Evolutionary conservation across 2,888 invertebrate genomes (phyloP), one percentile per base, ranked within the genome.

Genomic region (Brachyptera putata): DNA sequence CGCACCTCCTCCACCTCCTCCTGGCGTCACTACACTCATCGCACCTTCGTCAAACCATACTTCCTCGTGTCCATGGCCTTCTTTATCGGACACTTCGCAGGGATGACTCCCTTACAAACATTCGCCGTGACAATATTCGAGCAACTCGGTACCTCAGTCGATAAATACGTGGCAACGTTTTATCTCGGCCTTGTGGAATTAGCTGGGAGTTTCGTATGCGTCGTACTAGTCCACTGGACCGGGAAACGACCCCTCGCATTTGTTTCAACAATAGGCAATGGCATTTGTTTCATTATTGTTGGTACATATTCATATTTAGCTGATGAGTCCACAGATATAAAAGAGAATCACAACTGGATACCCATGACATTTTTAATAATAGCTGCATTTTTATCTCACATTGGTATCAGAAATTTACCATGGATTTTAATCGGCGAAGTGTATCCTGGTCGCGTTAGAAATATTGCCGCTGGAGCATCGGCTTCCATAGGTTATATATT

Each of bases 361-460:
- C 89, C 90, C 0, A 79, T 84, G 18, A 78, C 80, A 0, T 77
- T 86, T 0, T 73, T 91, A 18, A 79, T 89, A 67, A 71, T 80
- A 1, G 76, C 86, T 3, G 87, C 89, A 0, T 82, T 89, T 66
- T 74, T 87, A 43, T 81, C 87, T 0, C 87, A 89, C 68, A 75
- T 83, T 2, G 84, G 85, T 0, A 85, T 90, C 48, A 77, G 88
- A 57, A 74, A 87, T 62, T 73, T 91, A 46, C 89, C 91, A 0
- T 91, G 91, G 91, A 83, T 91, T 64, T 76, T 91, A 11, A 85
- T 87, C 39, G 89, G 89, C 7, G 91, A 91, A 76, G 86, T 84
- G 7, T 87, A 82, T 69, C 83, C 85, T 25, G 80, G 83, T 0
- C 81, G 83, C 61, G 84, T 85, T 0, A 77, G 90, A 24, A 84